A percentile compares a stretch with the other conserved stretches of the same genome.
These are phyloP conservation scores for Acrossocheilus wenchowensis DNA, from an alignment of 2,797 vertebrate species.

Conservation along the genomic window DNA sequence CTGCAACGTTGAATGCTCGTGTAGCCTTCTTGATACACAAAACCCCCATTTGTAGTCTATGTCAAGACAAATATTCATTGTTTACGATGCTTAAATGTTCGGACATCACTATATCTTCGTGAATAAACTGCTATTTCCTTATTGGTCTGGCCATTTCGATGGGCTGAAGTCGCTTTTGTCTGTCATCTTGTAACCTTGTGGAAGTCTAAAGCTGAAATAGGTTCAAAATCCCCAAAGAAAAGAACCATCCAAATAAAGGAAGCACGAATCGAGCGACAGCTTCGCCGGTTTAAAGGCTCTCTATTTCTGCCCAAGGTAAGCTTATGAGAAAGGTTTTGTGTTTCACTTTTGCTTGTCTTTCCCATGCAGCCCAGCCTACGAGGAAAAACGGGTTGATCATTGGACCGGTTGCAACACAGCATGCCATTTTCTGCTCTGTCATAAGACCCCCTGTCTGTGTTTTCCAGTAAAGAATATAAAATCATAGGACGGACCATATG, in stretches of 20 bases:
- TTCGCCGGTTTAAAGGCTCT: conserved; percentile 71
- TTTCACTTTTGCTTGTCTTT: conserved; percentile 64
- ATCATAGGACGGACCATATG: neutral
- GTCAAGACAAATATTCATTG: neutral
- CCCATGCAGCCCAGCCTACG: conserved; percentile 61
- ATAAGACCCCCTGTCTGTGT: conserved; percentile 18
- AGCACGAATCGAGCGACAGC: conserved; percentile 60
- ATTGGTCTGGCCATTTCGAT: conserved; percentile 32
- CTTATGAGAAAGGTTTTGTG: conserved; percentile 57
- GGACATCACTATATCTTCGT: neutral
- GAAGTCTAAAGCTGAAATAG: conserved; percentile 24
- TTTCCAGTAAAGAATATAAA: neutral
- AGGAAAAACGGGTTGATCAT: conserved; percentile 46
- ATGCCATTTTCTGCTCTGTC: conserved; percentile 54
- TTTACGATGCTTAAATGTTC: conserved; percentile 25
- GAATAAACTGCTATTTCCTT: conserved; percentile 14
- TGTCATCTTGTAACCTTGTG: conserved; percentile 58
- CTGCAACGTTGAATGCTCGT: conserved; percentile 56
- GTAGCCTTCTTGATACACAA: conserved; percentile 5
- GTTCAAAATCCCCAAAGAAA: conserved; percentile 22
- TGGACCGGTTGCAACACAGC: conserved; percentile 33
- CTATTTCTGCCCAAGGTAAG: conserved; percentile 77
- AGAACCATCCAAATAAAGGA: conserved; percentile 33
- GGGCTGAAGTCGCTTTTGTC: conserved; percentile 52
- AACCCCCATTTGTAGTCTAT: conserved; percentile 5